Evolutionary conservation across 2,113 vertebrate genomes (phyloP).

Genomic region (Otus sunia): DNA sequence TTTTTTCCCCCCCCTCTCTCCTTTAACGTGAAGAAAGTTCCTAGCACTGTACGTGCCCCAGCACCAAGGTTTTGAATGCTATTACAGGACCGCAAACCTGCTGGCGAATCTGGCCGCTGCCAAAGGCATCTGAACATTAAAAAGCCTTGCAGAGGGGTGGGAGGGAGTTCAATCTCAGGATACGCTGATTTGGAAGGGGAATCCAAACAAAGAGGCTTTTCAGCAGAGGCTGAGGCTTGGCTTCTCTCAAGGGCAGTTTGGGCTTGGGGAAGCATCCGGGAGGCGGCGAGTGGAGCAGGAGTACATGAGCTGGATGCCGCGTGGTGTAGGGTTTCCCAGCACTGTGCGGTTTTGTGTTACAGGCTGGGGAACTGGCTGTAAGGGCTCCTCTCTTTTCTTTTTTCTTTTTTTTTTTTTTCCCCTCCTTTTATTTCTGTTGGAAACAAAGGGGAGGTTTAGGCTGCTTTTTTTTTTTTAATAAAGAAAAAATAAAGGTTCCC

Average conservation of each 20-base stretch:
- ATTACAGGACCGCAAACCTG: constrained; percentile 69
- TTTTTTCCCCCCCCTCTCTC: neutral
- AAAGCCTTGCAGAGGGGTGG: constrained; percentile 68
- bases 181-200: constrained; percentile 75
- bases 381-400: neutral
- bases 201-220: constrained; percentile 82
- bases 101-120: constrained; percentile 62
- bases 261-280: constrained; percentile 70
- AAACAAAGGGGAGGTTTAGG: neutral
- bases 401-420: too few relatives aligned
- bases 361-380: constrained; percentile 46
- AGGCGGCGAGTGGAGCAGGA: constrained; percentile 64
- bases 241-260: constrained; percentile 71
- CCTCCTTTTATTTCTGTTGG: neutral
- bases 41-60: constrained; percentile 24
- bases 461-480: neutral
- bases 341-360: constrained; percentile 63
- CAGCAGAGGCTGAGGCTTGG: constrained; percentile 74
- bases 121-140: constrained; percentile 64
- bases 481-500: neutral
- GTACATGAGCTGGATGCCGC: constrained; percentile 50
- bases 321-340: constrained; percentile 67
- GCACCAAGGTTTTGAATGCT: constrained; percentile 55
- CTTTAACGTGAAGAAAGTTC: constrained; percentile 15
- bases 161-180: constrained; percentile 79